phyloP scores from a whole-genome alignment of 64 coral and sea anemone species.

The Montipora cactus region DNA sequence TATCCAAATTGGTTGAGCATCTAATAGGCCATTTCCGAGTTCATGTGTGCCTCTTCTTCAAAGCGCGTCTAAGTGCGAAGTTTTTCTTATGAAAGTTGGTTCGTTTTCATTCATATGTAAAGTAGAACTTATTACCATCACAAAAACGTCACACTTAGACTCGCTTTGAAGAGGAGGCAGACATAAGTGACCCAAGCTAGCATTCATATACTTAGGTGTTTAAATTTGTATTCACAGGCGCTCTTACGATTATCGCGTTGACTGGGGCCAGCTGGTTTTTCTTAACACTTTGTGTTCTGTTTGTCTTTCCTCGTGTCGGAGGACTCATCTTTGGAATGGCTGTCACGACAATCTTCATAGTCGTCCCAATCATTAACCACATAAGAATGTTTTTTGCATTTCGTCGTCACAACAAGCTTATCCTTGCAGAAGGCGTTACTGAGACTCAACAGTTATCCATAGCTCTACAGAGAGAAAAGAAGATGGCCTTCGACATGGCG shows the following conservation, averaged over 20 bases:
- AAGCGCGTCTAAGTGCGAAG: no score
- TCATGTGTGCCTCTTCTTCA: no score
- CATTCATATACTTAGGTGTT: not conserved
- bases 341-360: not conserved
- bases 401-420: not conserved
- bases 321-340: not conserved
- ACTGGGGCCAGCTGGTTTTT: conserved; percentile 17
- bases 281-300: not conserved
- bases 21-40: no score
- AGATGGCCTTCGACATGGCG: not conserved
- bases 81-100: no score
- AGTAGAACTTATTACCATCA: no score
- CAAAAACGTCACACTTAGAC: no score
- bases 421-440: not conserved
- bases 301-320: not conserved
- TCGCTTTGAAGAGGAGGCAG: no score
- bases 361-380: not conserved
- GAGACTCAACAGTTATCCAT: not conserved
- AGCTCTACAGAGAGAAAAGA: not conserved
- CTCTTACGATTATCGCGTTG: not conserved
- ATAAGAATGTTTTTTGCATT: not conserved
- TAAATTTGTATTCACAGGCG: not conserved
- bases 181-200: no score
- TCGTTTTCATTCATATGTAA: no score
- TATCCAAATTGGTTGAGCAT: no score